A percentile compares a stretch with the other conserved stretches of the same genome.
Conservation (phyloP, 1,140 invertebrate genomes). For the Caenorhabditis inopinata region DNA sequence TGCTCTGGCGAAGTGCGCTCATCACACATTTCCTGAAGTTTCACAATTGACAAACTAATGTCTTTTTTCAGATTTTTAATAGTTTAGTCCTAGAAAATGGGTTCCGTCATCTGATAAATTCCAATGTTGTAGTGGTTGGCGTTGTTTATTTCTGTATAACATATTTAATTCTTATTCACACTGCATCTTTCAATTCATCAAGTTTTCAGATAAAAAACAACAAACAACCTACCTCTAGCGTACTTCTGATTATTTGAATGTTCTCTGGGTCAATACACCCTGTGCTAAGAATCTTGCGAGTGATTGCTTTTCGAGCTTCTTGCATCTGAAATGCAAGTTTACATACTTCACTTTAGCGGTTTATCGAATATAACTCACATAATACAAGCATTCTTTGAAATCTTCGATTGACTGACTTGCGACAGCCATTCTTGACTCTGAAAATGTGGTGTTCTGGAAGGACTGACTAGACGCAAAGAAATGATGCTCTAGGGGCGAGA, state of each 20-base stretch:
- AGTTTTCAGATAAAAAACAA: too few species aligned
- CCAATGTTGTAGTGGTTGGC: too few species aligned
- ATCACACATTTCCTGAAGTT: slow-evolving; percentile 21
- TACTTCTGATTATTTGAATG: neutral
- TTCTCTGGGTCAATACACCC: neutral
- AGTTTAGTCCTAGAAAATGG: too few species aligned
- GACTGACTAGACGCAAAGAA: neutral
- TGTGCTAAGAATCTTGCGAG: neutral
- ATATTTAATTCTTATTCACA: too few species aligned
- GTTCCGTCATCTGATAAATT: too few species aligned
- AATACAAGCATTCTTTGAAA: slow-evolving; percentile 24
- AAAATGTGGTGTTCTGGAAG: neutral
- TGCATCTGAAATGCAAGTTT: slow-evolving; percentile 13
- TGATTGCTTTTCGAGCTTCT: neutral
- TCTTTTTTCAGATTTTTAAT: too few species aligned
- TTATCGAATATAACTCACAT: neutral
- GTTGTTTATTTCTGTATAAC: too few species aligned
- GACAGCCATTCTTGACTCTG: neutral
- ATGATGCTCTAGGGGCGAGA: neutral
- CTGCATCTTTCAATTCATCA: too few species aligned
- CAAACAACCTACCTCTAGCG: neutral
- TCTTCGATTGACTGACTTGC: slow-evolving; percentile 26
- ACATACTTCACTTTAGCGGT: too few species aligned
- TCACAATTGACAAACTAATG: neutral
- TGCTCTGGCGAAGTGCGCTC: neutral